phyloP scores from a whole-genome alignment of 1,140 invertebrate species.

The Anastrepha obliqua region DNA sequence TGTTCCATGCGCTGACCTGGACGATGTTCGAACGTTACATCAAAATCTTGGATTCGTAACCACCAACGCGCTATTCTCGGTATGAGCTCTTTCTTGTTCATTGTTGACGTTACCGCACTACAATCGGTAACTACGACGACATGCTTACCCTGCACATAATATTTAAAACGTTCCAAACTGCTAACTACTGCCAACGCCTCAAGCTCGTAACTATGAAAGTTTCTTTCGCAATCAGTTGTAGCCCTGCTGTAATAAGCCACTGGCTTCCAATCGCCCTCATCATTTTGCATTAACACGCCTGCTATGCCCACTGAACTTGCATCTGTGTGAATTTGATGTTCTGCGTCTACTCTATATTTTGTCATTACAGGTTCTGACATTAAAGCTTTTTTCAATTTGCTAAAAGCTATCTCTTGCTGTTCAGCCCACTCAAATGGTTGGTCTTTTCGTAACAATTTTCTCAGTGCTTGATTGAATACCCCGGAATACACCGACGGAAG shows the following conservation, averaged over 20 bases:
- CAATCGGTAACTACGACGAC: slow-evolving; percentile 72
- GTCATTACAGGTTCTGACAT: slow-evolving; percentile 59
- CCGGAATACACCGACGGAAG: slow-evolving; percentile 62
- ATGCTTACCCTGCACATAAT: slow-evolving; percentile 69
- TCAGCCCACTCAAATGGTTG: slow-evolving; percentile 63
- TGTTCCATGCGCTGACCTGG: background rate
- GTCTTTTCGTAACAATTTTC: slow-evolving; percentile 55
- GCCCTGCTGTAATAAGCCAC: slow-evolving; percentile 59
- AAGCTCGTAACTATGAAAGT: slow-evolving; percentile 69
- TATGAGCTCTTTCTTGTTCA: slow-evolving; percentile 60
- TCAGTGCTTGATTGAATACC: too few species aligned
- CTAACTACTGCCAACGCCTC: slow-evolving; percentile 48
- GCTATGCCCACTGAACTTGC: slow-evolving; percentile 60
- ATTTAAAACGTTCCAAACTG: background rate
- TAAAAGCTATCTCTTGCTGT: slow-evolving; percentile 61
- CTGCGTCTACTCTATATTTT: slow-evolving; percentile 49
- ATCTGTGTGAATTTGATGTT: slow-evolving; percentile 70
- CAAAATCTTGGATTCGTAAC: background rate
- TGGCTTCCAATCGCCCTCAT: slow-evolving; percentile 56
- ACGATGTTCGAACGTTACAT: background rate
- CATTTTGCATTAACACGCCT: slow-evolving; percentile 64
- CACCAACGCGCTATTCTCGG: slow-evolving; percentile 14
- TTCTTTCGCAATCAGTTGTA: slow-evolving; percentile 61
- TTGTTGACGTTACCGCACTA: slow-evolving; percentile 66
- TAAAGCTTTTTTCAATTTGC: slow-evolving; percentile 63